Base-by-base conservation (phyloP, 2,113 vertebrate genomes). In the Neolamprologus sp. region DNA sequence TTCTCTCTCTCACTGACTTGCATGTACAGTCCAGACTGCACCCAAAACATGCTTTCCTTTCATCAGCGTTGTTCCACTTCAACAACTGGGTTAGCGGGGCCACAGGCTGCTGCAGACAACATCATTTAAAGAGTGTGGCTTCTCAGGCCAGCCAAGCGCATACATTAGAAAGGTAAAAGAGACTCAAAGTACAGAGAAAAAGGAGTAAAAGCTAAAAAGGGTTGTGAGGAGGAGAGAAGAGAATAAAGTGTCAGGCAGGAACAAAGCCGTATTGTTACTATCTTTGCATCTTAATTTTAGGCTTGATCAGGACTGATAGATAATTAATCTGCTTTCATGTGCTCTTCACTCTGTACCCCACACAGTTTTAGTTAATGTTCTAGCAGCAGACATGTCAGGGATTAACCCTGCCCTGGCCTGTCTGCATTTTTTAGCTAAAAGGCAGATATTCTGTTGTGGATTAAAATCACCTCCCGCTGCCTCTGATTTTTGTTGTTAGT, bases 351-450 rank as follows among this genome's bases (percentile, higher is more conserved):
- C 45, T 58, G 65, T 53, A 49, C 13, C 60, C 82, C 37, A 28
- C 58, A 42, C 57, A 16, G 28, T 90, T 45, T 71, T 37, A 86
- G 42, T 91, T 86, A 86, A 85, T 89, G 60, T 81, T 81, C n/a
- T 45, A 82, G 57, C 73, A 71, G 71, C 82, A 80, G 86, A 89
- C 83, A 87, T 85, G 71, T 80, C 45, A 26, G 65, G 92, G 94
- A 94, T 96, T 94, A 94, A 91, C 85, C 84, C 84, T 73, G 81
- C 85, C 60, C 68, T 87, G 7, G 40, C 80, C 47, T 87, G 84
- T 83, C 85, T 89, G 82, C 71, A 81, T 86, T 54, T 80, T 63
- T 57, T 13, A 75, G 51, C 83, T 78, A 78, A 78, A 57, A 57
- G 26, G 63, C 26, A 49, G 4, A 79, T 83, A 28, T 71, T 26